Evolutionary conservation across 2,888 invertebrate species (phyloP).

Genomic region (Agrotis ipsilon): DNA sequence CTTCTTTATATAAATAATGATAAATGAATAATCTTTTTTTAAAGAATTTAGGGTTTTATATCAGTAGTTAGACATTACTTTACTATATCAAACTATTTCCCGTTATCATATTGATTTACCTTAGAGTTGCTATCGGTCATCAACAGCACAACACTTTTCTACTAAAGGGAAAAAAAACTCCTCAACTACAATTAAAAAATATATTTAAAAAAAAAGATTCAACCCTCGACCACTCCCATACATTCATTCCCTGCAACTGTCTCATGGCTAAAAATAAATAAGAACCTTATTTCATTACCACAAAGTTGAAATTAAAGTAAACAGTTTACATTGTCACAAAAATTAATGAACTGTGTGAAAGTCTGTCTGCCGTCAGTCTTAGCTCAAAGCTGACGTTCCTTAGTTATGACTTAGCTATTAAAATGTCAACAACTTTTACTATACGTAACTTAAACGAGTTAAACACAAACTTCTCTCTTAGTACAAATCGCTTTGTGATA

Average conservation of each 20-base stretch:
- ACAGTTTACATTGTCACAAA: neutral
- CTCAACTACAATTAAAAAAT: neutral
- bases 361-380: neutral
- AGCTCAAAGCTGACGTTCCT: neutral
- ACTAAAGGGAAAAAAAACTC: too few species aligned
- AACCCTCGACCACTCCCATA: too few species aligned
- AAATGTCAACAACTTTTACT: constrained; percentile 9
- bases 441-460: neutral
- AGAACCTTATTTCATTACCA: neutral
- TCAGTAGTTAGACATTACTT: too few species aligned
- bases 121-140: too few species aligned
- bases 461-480: constrained; percentile 3
- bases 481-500: constrained; percentile 12
- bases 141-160: neutral
- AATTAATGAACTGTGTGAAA: constrained; percentile 1
- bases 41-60: too few species aligned
- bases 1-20: too few species aligned
- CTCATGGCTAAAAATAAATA: neutral
- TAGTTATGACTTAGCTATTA: constrained; percentile 1
- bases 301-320: neutral
- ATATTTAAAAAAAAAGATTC: too few species aligned
- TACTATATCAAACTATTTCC: too few species aligned
- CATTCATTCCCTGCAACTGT: neutral
- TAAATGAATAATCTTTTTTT: too few species aligned
- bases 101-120: too few species aligned